phyloP scores from a whole-genome alignment of 2,797 vertebrate species.

The Onychomys torridus region DNA sequence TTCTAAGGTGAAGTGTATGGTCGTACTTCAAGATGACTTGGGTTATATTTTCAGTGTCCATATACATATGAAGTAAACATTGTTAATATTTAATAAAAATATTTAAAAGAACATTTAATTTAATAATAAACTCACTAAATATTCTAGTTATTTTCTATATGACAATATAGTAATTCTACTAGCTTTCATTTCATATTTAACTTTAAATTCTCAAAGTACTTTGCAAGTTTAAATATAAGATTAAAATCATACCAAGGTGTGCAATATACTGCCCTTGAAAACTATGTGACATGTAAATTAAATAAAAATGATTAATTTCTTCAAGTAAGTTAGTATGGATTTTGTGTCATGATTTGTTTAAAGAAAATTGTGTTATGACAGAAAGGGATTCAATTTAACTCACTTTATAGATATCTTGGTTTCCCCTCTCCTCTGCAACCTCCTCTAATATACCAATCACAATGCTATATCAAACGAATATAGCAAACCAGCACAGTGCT shows the following conservation, averaged over 20 bases:
- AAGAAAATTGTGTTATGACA: neutral
- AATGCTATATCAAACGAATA: too few relatives aligned
- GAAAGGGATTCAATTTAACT: neutral
- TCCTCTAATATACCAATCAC: neutral
- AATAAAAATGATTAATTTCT: neutral
- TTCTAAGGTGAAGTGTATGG: too few relatives aligned
- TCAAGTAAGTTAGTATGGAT: neutral
- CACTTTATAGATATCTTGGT: neutral
- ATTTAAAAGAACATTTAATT: conserved; percentile 48
- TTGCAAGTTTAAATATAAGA: neutral
- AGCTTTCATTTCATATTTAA: conserved; percentile 51
- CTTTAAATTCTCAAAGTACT: neutral
- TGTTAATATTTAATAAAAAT: too few relatives aligned
- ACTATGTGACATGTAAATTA: conserved; percentile 1
- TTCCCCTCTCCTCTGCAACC: neutral
- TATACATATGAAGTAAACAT: too few relatives aligned
- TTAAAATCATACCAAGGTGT: neutral
- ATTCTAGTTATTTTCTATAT: conserved; percentile 43
- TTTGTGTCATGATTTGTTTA: neutral
- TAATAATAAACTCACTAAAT: conserved; percentile 52
- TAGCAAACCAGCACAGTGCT: neutral
- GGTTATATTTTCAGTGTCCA: too few relatives aligned
- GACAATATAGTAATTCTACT: neutral
- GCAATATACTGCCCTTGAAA: neutral
- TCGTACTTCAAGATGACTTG: too few relatives aligned